phyloP scores from a whole-genome alignment of 1,140 invertebrate genomes.

The Hylaeus volcanicus region DNA sequence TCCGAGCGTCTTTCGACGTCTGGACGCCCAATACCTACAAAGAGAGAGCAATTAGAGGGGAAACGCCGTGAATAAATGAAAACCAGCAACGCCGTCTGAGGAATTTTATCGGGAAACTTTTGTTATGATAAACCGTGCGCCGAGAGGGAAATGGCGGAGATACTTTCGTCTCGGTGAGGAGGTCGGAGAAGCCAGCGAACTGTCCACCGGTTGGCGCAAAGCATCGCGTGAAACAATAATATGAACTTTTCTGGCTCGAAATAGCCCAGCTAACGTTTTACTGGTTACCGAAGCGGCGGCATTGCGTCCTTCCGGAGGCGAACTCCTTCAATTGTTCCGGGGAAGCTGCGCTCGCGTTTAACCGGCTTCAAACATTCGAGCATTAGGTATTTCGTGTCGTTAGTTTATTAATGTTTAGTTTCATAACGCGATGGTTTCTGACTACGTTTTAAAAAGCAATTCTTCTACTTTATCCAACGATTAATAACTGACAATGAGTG shows the following conservation, averaged over 20 bases:
- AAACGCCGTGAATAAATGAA: slow-evolving; percentile 27
- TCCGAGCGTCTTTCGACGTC: slow-evolving; percentile 11
- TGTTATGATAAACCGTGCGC: slow-evolving; percentile 20
- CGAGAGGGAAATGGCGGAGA: not conserved
- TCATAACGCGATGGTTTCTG: no score
- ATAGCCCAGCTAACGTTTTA: not conserved
- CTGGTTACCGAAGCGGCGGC: no score
- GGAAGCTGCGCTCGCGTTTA: no score
- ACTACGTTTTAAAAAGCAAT: no score
- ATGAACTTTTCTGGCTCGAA: slow-evolving; percentile 1
- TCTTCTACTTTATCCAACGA: no score
- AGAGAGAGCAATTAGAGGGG: slow-evolving; percentile 33
- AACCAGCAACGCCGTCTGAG: not conserved
- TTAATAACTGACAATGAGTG: no score
- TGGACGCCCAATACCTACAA: slow-evolving; percentile 25
- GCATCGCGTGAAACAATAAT: not conserved
- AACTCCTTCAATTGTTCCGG: no score
- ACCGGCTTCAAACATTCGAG: no score
- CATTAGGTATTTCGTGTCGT: no score
- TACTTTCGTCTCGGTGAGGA: not conserved
- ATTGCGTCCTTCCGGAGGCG: no score
- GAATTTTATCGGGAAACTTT: slow-evolving; percentile 19
- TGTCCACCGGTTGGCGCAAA: not conserved
- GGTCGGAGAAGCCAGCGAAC: not conserved
- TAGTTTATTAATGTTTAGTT: no score